A percentile compares a stretch with the other conserved stretches of the same genome.
Conservation (phyloP, 1,140 invertebrate genomes). For the Chionoecetes opilio region DNA sequence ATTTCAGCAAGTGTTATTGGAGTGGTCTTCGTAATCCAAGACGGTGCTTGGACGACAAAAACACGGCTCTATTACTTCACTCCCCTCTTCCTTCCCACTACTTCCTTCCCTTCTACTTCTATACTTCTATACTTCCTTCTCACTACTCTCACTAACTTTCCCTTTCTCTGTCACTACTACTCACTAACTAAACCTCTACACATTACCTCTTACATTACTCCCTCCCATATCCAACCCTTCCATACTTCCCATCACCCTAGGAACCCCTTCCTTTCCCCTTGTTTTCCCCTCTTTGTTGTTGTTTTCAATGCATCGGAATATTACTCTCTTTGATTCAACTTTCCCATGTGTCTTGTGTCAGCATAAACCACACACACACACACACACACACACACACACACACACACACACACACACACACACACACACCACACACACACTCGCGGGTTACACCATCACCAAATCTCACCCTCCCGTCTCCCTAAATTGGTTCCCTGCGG, state of each 20-base stretch:
- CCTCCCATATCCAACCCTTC: background rate
- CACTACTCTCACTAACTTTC: background rate
- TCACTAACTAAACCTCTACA: background rate
- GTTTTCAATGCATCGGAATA: background rate
- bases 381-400: background rate
- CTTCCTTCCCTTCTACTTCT: no score
- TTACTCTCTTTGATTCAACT: background rate
- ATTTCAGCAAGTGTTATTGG: no score
- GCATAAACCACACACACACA: background rate
- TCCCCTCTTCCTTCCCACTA: background rate
- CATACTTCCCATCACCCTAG: background rate
- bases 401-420: background rate
- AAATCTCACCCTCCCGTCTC: background rate
- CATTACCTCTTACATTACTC: background rate
- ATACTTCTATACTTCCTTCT: background rate
- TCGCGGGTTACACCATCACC: background rate
- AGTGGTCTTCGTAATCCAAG: no score
- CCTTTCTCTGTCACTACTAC: background rate
- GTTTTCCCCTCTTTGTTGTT: background rate
- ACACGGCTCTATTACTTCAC: no score
- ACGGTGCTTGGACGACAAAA: no score
- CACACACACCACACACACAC: no score
- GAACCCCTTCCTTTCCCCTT: background rate
- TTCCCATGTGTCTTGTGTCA: background rate
- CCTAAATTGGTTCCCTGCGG: no score